A percentile compares a stretch with the other conserved stretches of the same genome.
These are phyloP conservation scores for Phalanger gymnotis DNA, from an alignment of 2,797 vertebrate genomes.

Conservation along the genomic window DNA sequence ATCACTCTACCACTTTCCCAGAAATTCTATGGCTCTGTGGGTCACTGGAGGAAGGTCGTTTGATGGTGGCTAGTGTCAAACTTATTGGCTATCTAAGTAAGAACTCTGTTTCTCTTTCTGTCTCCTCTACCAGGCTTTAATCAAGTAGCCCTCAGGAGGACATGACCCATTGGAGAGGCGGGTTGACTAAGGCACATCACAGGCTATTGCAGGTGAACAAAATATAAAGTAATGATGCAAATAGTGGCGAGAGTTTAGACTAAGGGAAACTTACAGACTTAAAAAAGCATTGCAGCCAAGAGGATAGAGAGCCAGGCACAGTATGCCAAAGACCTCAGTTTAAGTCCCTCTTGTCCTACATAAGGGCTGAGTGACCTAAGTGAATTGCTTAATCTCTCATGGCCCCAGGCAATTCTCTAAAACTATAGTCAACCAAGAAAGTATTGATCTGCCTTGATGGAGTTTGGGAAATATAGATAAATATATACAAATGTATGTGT, in stretches of 20 bases:
- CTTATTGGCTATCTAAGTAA: background rate
- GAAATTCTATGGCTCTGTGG: background rate
- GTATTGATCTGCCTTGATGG: background rate
- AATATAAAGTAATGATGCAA: background rate
- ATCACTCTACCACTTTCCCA: background rate
- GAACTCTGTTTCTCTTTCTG: background rate
- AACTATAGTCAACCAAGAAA: background rate
- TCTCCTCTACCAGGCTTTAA: background rate
- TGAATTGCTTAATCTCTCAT: background rate
- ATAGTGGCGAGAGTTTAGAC: background rate
- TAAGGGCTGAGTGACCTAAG: background rate
- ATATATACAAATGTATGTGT: background rate
- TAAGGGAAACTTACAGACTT: background rate
- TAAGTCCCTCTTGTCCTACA: background rate
- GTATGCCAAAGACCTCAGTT: background rate
- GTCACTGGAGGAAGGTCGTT: background rate
- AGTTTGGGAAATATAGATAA: background rate
- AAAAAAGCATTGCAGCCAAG: background rate
- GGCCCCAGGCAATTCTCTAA: background rate
- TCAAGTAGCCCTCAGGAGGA: background rate
- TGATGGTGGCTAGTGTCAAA: background rate
- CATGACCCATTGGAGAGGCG: background rate
- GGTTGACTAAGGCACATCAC: too few relatives aligned
- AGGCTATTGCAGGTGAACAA: background rate
- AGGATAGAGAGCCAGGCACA: background rate